Evolutionary conservation across 1,140 invertebrate species (phyloP).

Genomic region (Sycophila sp.): DNA sequence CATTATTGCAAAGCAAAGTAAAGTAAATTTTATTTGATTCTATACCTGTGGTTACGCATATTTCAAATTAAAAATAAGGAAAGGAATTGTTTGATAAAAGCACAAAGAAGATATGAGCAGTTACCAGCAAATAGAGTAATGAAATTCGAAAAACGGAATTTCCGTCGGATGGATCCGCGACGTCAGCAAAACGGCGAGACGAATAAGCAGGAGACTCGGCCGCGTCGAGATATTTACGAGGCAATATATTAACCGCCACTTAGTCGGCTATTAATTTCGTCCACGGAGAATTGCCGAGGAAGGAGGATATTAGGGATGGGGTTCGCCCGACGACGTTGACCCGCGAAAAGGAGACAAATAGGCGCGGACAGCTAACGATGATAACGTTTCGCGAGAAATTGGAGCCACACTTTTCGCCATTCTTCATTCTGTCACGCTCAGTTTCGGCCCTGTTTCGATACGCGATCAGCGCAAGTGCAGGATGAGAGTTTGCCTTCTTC

Average conservation of each 20-base stretch:
- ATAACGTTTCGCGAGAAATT: slow-evolving; percentile 38
- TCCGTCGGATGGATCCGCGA: background rate
- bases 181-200: background rate
- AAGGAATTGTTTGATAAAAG: too few relatives aligned
- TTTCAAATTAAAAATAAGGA: too few relatives aligned
- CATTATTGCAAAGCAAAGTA: too few relatives aligned
- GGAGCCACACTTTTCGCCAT: too few relatives aligned
- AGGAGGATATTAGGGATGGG: slow-evolving; percentile 55
- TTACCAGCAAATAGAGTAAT: too few relatives aligned
- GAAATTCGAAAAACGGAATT: too few relatives aligned
- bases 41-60: too few relatives aligned
- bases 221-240: slow-evolving; percentile 61
- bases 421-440: slow-evolving; percentile 32
- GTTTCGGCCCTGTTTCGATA: slow-evolving; percentile 26
- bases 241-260: slow-evolving; percentile 64
- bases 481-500: too few relatives aligned
- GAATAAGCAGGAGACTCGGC: background rate
- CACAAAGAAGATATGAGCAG: too few relatives aligned
- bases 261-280: slow-evolving; percentile 63
- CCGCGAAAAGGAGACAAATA: slow-evolving; percentile 27
- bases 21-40: too few relatives aligned
- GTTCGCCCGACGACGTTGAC: slow-evolving; percentile 12
- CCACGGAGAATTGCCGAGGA: slow-evolving; percentile 55
- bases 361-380: slow-evolving; percentile 1
- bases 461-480: background rate